Evolutionary conservation across 92 coral and sea anemone genomes (phyloP).

Genomic region (Palythoa heliodiscus): DNA sequence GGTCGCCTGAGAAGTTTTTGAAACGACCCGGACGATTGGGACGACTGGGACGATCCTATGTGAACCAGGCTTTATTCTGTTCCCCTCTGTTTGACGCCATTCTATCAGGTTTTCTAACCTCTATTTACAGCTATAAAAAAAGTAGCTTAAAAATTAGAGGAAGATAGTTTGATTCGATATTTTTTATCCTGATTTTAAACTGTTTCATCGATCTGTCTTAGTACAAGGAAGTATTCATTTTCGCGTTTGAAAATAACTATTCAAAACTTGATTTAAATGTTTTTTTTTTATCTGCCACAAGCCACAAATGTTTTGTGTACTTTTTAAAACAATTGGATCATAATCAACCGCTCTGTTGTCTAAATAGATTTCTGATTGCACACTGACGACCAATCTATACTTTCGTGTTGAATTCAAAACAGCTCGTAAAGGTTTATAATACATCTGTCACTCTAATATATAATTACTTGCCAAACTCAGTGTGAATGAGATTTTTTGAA

Average conservation of each 20-base stretch:
- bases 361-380: background rate
- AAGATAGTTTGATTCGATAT: background rate
- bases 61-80: too few species aligned
- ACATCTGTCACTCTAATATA: background rate
- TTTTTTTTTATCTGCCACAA: background rate
- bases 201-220: background rate
- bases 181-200: background rate
- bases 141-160: background rate
- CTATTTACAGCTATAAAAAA: background rate
- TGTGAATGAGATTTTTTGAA: background rate
- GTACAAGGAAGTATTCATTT: background rate
- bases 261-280: background rate
- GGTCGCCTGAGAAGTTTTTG: too few species aligned
- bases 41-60: too few species aligned
- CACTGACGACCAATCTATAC: background rate
- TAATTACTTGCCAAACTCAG: background rate
- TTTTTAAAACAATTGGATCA: background rate
- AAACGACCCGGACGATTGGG: too few species aligned
- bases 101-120: background rate
- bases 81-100: background rate
- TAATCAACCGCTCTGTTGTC: background rate
- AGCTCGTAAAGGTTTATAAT: background rate
- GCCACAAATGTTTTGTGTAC: background rate
- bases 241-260: background rate
- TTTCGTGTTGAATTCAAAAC: background rate